Evolutionary conservation across 2,797 vertebrate species (phyloP).

Genomic region (Rallus crepitans): DNA sequence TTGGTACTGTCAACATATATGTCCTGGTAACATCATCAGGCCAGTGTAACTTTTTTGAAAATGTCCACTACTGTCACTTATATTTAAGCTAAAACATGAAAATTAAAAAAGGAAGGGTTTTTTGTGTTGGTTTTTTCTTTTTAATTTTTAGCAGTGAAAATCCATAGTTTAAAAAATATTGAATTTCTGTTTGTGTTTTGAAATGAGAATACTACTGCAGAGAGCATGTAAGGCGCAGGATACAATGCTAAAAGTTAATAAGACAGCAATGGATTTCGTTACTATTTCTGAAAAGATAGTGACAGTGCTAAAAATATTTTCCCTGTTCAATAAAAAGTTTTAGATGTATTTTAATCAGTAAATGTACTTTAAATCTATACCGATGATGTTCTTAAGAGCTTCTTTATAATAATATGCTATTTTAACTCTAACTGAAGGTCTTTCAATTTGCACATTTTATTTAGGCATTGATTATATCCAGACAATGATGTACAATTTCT

Average conservation of each 20-base stretch:
- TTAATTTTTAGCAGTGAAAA: background rate
- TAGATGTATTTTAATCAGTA: background rate
- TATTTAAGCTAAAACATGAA: background rate
- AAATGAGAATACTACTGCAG: background rate
- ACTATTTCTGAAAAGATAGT: background rate
- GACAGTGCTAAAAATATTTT: constrained; percentile 5
- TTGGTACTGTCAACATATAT: background rate
- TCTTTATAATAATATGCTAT: background rate
- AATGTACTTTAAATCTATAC: background rate
- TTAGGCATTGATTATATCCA: background rate
- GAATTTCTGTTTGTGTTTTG: background rate
- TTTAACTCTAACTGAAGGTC: background rate
- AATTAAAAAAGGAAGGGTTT: background rate
- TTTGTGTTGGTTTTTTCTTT: background rate
- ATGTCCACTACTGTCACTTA: background rate
- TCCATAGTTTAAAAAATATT: background rate
- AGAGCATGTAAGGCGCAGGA: background rate
- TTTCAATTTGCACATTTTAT: background rate
- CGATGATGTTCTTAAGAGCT: background rate
- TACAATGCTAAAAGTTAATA: background rate
- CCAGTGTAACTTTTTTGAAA: background rate
- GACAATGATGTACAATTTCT: background rate
- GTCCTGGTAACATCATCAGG: background rate
- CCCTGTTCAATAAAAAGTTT: background rate
- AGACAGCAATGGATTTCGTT: background rate